These are phyloP conservation scores for Sitta carolinensis DNA, from an alignment of 2,797 vertebrate genomes.

Conservation along the genomic window DNA sequence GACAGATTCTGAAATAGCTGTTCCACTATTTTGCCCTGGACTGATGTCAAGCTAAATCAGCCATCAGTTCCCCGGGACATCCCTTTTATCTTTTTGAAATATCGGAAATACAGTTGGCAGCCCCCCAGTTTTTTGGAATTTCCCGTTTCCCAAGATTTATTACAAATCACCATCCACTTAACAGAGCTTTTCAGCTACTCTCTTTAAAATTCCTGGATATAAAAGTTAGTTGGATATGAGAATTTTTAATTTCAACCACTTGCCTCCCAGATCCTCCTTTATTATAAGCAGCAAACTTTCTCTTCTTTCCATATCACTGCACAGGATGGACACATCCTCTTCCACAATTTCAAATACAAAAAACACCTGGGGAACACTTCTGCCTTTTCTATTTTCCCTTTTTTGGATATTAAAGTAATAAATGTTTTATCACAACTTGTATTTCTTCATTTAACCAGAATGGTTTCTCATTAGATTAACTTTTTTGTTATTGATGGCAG, in stretches of 20 bases:
- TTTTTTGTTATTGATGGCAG: slow-evolving; percentile 62
- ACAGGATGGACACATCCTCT: background rate
- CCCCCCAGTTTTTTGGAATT: slow-evolving; percentile 36
- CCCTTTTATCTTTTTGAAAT: slow-evolving; percentile 51
- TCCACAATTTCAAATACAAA: background rate
- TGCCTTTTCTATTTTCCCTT: background rate
- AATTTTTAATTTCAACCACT: slow-evolving; percentile 6
- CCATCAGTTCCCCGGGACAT: background rate
- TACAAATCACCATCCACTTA: slow-evolving; percentile 29
- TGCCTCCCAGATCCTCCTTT: background rate
- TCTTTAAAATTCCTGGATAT: slow-evolving; percentile 22
- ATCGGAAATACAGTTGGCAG: slow-evolving; percentile 49
- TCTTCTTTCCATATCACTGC: background rate
- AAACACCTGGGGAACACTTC: background rate
- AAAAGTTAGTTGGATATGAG: background rate
- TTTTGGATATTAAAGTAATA: slow-evolving; percentile 8
- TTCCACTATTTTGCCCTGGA: slow-evolving; percentile 11
- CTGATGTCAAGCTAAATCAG: slow-evolving; percentile 35
- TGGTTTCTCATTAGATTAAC: slow-evolving; percentile 38
- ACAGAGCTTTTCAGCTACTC: background rate
- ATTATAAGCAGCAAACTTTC: background rate
- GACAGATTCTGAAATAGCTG: slow-evolving; percentile 48
- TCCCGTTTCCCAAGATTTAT: slow-evolving; percentile 40
- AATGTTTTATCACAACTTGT: background rate
- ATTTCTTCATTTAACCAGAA: slow-evolving; percentile 32